Conservation (phyloP, 1,140 invertebrate species). For the Caenorhabditis inopinata region DNA sequence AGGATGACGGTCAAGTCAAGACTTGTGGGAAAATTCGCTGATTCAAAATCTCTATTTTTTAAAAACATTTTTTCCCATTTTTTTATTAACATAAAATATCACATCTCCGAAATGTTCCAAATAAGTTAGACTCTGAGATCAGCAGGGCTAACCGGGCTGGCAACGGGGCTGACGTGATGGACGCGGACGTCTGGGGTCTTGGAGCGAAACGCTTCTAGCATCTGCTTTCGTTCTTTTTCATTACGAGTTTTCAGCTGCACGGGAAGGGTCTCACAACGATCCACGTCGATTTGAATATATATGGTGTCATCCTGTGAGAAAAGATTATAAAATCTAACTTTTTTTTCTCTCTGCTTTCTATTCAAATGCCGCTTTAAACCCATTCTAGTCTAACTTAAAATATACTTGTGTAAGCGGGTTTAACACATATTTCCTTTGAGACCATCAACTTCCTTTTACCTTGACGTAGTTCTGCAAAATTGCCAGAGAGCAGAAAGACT, state of each 20-base stretch:
- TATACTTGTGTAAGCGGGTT: too few relatives aligned
- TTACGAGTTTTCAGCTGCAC: neutral
- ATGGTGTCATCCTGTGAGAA: neutral
- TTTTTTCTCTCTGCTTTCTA: too few relatives aligned
- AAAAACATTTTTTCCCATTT: too few relatives aligned
- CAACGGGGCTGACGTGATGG: neutral
- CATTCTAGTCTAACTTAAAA: too few relatives aligned
- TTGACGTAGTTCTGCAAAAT: conserved; percentile 72
- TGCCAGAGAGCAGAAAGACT: conserved; percentile 65
- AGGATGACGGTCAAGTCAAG: conserved; percentile 20
- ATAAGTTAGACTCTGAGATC: neutral
- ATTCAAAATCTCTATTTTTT: too few relatives aligned
- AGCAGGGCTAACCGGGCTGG: neutral
- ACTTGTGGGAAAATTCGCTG: neutral
- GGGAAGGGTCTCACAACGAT: conserved; percentile 11
- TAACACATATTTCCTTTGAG: too few relatives aligned
- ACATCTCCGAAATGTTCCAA: neutral
- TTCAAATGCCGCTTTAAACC: too few relatives aligned
- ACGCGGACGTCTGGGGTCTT: neutral
- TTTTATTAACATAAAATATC: too few relatives aligned
- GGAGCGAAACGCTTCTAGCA: neutral
- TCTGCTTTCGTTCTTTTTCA: neutral
- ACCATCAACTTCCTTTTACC: neutral
- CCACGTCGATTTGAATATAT: conserved; percentile 7
- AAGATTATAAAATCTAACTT: too few relatives aligned